These are phyloP conservation scores for Micrasema minimum DNA, from an alignment of 1,140 invertebrate genomes.

Conservation along the genomic window DNA sequence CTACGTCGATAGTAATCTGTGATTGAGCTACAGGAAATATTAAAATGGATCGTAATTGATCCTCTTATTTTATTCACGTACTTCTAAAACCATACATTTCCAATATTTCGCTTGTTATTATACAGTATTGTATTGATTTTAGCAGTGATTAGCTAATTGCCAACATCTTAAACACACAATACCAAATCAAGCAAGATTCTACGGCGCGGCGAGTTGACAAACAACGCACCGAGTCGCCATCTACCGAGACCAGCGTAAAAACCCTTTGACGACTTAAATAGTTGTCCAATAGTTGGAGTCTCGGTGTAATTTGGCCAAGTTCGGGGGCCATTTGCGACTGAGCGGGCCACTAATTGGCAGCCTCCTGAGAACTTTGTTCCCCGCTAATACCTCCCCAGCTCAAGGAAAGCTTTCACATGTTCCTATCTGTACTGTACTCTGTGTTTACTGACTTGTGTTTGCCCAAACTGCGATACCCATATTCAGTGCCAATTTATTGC, in stretches of 20 bases:
- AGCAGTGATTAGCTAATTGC: too few relatives aligned
- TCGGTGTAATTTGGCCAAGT: conserved; percentile 38
- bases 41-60: too few relatives aligned
- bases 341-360: conserved; percentile 42
- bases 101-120: too few relatives aligned
- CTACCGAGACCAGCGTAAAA: neutral
- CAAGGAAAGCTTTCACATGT: conserved; percentile 43
- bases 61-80: too few relatives aligned
- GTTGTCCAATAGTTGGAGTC: conserved; percentile 26
- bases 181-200: too few relatives aligned
- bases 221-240: too few relatives aligned
- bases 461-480: neutral
- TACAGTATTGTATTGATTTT: too few relatives aligned
- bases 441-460: conserved; percentile 35
- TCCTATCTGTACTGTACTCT: conserved; percentile 40
- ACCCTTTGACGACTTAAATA: conserved; percentile 42
- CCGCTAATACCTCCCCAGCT: conserved; percentile 38
- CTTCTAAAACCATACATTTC: too few relatives aligned
- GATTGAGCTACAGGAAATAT: too few relatives aligned
- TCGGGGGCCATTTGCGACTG: conserved; percentile 28
- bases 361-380: conserved; percentile 40
- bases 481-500: conserved; percentile 10
- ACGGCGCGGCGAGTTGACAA: too few relatives aligned
- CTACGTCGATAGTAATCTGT: too few relatives aligned
- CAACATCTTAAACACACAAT: too few relatives aligned